A percentile compares a stretch with the other conserved stretches of the same genome.
phyloP scores from a whole-genome alignment of 2,888 invertebrate genomes.

The Apoda limacodes region DNA sequence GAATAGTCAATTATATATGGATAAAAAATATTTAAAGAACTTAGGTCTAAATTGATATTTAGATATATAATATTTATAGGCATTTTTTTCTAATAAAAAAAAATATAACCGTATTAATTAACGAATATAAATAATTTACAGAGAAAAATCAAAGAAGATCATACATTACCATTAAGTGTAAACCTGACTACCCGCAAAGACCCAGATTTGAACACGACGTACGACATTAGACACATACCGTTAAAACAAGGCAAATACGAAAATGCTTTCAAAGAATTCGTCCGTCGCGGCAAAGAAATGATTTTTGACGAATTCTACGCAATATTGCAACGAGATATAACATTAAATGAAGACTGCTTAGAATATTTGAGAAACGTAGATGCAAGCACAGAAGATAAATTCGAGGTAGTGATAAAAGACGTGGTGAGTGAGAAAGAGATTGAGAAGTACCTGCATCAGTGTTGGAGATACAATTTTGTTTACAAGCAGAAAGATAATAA shows the following conservation, averaged over 20 bases:
- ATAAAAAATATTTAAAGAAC: too few relatives aligned
- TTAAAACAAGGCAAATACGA: conserved; percentile 41
- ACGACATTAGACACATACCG: conserved; percentile 40
- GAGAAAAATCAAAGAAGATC: conserved; percentile 47
- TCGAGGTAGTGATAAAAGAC: conserved; percentile 41
- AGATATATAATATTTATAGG: too few relatives aligned
- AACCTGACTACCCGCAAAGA: conserved; percentile 34
- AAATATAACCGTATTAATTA: too few relatives aligned
- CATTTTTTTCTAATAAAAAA: too few relatives aligned
- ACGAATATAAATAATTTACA: too few relatives aligned
- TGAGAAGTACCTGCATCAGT: conserved; percentile 49
- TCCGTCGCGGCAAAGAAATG: conserved; percentile 47
- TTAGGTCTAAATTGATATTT: too few relatives aligned
- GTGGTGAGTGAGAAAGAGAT: conserved; percentile 46
- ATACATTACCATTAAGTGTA: conserved; percentile 38
- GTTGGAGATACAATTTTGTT: conserved; percentile 52
- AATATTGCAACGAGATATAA: conserved; percentile 25
- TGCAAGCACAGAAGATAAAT: conserved; percentile 53
- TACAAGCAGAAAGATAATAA: conserved; percentile 32
- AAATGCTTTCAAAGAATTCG: conserved; percentile 50
- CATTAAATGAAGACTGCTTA: conserved; percentile 30
- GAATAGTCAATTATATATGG: too few relatives aligned
- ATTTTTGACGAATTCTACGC: conserved; percentile 44
- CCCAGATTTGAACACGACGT: conserved; percentile 45
- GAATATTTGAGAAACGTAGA: conserved; percentile 43